Conservation (phyloP, 2,113 vertebrate species). For the Ibidorhyncha struthersii region DNA sequence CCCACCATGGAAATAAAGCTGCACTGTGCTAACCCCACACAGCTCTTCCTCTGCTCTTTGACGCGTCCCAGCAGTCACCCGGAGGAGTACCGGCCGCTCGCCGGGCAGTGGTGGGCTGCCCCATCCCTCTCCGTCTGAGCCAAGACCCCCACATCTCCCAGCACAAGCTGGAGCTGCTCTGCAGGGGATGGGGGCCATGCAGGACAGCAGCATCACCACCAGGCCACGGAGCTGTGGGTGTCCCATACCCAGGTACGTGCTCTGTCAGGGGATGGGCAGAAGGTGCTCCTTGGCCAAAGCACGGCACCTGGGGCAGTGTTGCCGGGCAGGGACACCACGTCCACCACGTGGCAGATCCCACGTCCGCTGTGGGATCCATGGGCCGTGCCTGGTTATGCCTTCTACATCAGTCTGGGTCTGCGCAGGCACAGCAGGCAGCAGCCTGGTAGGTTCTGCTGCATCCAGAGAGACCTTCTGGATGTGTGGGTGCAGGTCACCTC, state of each 20-base stretch:
- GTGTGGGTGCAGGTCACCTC: neutral
- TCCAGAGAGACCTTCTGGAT: neutral
- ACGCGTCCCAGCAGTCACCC: accelerated
- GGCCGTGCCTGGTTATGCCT: neutral
- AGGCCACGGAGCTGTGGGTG: neutral
- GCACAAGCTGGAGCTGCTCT: neutral
- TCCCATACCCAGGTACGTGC: accelerated
- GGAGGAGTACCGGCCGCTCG: accelerated
- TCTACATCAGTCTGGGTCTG: accelerated
- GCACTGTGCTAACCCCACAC: constrained; percentile 46
- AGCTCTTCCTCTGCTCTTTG: neutral
- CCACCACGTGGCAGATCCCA: no score
- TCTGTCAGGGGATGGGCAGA: neutral
- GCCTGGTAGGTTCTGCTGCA: neutral
- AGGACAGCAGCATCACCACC: neutral
- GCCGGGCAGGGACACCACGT: neutral
- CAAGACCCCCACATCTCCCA: neutral
- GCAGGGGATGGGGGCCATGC: neutral
- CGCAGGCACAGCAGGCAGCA: neutral
- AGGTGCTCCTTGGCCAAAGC: neutral
- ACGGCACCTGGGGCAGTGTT: neutral
- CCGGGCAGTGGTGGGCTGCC: neutral
- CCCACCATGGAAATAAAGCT: constrained; percentile 51
- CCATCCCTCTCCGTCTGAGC: neutral
- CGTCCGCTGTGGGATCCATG: accelerated